A percentile compares a stretch with the other conserved stretches of the same genome.
phyloP scores from a whole-genome alignment of 2,797 vertebrate genomes.

The Premnoplex brunnescens region DNA sequence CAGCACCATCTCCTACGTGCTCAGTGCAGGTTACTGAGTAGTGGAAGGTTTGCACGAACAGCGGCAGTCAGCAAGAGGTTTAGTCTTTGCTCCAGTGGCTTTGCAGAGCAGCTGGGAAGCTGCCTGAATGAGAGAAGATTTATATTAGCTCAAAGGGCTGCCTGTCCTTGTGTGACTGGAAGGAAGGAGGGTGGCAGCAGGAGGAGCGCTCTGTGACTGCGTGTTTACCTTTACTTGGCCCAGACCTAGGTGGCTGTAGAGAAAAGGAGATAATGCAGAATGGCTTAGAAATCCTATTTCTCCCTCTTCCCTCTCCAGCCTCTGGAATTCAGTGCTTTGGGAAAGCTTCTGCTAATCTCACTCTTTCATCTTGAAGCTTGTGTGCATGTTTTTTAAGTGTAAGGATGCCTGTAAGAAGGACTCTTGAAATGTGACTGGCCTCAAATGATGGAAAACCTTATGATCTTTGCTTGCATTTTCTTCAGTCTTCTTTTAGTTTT shows the following conservation, averaged over 20 bases:
- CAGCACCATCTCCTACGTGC: background rate
- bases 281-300: background rate
- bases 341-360: background rate
- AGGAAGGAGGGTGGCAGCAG: background rate
- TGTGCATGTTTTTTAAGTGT: fast-evolving
- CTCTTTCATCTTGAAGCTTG: background rate
- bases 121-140: background rate
- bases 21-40: background rate
- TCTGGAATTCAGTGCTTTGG: background rate
- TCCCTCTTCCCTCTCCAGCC: background rate
- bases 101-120: background rate
- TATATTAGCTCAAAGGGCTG: background rate
- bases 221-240: background rate
- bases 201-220: background rate
- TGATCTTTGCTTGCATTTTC: background rate
- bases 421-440: background rate
- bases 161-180: background rate
- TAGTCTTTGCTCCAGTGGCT: background rate
- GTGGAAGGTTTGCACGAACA: background rate
- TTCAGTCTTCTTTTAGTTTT: background rate
- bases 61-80: background rate
- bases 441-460: background rate
- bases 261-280: background rate
- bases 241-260: background rate
- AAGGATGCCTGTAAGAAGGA: background rate